These are phyloP conservation scores for Tragulus kanchil DNA, from an alignment of 2,113 vertebrate genomes.

Conservation along the genomic window DNA sequence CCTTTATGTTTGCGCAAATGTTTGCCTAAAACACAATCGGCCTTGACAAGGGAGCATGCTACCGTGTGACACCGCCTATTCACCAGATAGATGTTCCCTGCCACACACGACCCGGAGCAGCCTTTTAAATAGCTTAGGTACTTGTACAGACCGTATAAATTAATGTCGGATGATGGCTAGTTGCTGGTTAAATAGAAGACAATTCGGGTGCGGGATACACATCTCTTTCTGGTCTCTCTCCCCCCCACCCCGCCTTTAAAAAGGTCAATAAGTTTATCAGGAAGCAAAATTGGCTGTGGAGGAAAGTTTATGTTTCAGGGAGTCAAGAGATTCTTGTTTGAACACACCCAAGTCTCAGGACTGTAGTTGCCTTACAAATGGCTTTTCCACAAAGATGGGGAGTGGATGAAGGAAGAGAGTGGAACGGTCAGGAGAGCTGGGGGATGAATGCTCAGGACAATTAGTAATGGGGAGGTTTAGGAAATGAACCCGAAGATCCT, in stretches of 20 bases:
- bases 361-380: neutral
- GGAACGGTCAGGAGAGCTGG: neutral
- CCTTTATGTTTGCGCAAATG: slow-evolving; percentile 97
- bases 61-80: slow-evolving; percentile 96
- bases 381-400: slow-evolving; percentile 6
- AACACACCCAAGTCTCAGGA: neutral
- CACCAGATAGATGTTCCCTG: slow-evolving; percentile 95
- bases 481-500: neutral
- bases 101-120: slow-evolving; percentile 91
- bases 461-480: neutral
- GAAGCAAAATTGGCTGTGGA: slow-evolving; percentile 69
- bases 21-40: slow-evolving; percentile 99
- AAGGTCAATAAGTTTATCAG: slow-evolving; percentile 45
- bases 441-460: neutral
- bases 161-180: slow-evolving; percentile 88
- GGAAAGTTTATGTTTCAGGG: slow-evolving; percentile 50
- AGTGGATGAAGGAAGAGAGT: neutral
- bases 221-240: neutral
- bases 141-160: slow-evolving; percentile 92
- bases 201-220: slow-evolving; percentile 73
- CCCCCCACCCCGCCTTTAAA: neutral
- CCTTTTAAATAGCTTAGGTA: slow-evolving; percentile 93
- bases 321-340: slow-evolving; percentile 72
- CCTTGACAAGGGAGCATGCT: slow-evolving; percentile 96
- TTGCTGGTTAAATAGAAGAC: slow-evolving; percentile 86